phyloP scores from a whole-genome alignment of 2,888 invertebrate species.

The Netelia inedita region DNA sequence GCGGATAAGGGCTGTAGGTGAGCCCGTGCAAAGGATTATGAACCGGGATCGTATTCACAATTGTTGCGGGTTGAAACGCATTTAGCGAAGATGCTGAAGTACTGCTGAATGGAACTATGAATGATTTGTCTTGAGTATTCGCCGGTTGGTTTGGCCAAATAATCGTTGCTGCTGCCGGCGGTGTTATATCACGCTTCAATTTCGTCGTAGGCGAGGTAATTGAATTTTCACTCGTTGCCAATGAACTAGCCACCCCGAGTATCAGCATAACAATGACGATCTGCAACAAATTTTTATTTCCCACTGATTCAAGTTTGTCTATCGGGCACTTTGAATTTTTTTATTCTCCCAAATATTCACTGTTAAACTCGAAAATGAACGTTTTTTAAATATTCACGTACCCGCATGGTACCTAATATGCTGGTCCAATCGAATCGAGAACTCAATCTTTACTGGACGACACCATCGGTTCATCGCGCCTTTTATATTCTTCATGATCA shows the following conservation, averaged over 20 bases:
- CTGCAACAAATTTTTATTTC: conserved; percentile 56
- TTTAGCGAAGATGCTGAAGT: conserved; percentile 8
- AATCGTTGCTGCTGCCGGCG: conserved; percentile 24
- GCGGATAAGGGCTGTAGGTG: conserved; percentile 46
- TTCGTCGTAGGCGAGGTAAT: neutral
- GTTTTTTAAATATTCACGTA: conserved; percentile 75
- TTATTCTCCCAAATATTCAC: conserved; percentile 6
- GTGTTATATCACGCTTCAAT: conserved; percentile 40
- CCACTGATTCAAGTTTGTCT: neutral
- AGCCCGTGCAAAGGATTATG: conserved; percentile 3
- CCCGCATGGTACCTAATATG: conserved; percentile 79
- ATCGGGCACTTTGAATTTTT: conserved; percentile 3
- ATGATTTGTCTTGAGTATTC: conserved; percentile 8
- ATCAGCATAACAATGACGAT: conserved; percentile 50
- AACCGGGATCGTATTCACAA: conserved; percentile 5
- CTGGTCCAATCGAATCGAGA: conserved; percentile 76
- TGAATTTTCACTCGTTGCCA: conserved; percentile 28
- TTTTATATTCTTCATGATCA: conserved; percentile 83
- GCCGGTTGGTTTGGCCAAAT: conserved; percentile 35
- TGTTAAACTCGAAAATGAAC: conserved; percentile 2
- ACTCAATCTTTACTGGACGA: conserved; percentile 80
- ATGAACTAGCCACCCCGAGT: conserved; percentile 9
- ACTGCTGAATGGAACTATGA: conserved; percentile 32
- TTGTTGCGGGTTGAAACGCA: conserved; percentile 17
- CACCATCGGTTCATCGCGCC: conserved; percentile 73